phyloP scores from a whole-genome alignment of 2,888 invertebrate species.

The Phorcus lineatus region DNA sequence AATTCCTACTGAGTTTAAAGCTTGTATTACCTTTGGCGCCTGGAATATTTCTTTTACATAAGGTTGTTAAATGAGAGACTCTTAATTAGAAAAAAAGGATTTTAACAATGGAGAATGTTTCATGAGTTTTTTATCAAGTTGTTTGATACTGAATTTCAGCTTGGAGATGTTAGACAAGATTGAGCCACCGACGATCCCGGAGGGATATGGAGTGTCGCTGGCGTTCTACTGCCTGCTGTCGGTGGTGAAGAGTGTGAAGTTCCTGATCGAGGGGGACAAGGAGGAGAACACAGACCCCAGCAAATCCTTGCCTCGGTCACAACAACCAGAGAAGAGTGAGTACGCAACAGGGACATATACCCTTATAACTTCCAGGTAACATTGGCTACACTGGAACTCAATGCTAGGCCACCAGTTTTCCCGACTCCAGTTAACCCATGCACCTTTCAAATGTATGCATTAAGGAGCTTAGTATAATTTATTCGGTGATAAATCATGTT shows the following conservation, averaged over 20 bases:
- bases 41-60: too few relatives aligned
- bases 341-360: too few relatives aligned
- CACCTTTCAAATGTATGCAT: too few relatives aligned
- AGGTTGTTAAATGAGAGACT: too few relatives aligned
- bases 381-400: too few relatives aligned
- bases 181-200: slow-evolving; percentile 94
- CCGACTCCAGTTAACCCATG: too few relatives aligned
- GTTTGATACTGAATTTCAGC: slow-evolving; percentile 73
- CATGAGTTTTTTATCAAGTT: neutral
- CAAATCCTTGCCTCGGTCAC: neutral
- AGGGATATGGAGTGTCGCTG: slow-evolving; percentile 97
- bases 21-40: too few relatives aligned
- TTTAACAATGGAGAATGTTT: neutral
- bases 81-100: neutral
- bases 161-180: slow-evolving; percentile 96
- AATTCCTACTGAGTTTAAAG: too few relatives aligned
- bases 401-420: too few relatives aligned
- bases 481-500: neutral
- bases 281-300: neutral
- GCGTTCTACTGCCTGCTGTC: slow-evolving; percentile 95
- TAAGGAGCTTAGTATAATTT: too few relatives aligned
- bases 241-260: slow-evolving; percentile 83
- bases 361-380: too few relatives aligned
- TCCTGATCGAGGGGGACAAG: slow-evolving; percentile 77
- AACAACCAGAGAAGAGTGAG: neutral